These are phyloP conservation scores for Neoarius graeffei DNA, from an alignment of 2,113 vertebrate genomes.

Conservation along the genomic window DNA sequence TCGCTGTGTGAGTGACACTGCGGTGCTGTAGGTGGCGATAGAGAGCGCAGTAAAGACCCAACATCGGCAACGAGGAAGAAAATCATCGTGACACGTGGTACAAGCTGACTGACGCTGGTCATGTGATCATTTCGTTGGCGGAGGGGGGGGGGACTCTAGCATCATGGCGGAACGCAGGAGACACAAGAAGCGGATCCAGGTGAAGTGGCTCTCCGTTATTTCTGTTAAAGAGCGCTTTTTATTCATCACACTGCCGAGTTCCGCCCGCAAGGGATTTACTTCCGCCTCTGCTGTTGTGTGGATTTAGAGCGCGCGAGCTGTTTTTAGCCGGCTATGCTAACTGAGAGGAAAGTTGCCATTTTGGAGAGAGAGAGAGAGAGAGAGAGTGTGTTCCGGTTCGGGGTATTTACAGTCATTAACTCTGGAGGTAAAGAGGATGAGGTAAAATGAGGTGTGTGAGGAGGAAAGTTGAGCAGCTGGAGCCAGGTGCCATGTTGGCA, in stretches of 20 bases:
- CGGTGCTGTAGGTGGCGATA: background rate
- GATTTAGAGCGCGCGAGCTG: background rate
- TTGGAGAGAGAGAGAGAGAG: background rate
- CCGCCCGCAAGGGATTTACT: background rate
- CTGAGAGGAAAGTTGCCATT: constrained; percentile 26
- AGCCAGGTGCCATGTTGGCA: constrained; percentile 27
- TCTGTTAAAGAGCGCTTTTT: background rate
- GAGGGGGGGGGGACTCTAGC: constrained; percentile 75
- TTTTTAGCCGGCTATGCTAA: constrained; percentile 5
- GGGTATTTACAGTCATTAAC: background rate
- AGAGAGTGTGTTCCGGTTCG: background rate
- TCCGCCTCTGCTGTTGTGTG: background rate
- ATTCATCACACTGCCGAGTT: background rate
- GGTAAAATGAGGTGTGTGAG: background rate
- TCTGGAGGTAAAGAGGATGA: background rate
- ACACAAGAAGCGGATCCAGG: constrained; percentile 96
- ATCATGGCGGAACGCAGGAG: constrained; percentile 98
- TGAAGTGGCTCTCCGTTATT: constrained; percentile 49
- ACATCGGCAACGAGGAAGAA: background rate
- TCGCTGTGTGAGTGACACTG: background rate
- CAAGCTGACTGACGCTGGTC: constrained; percentile 26
- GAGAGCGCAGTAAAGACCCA: background rate
- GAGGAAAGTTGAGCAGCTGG: background rate
- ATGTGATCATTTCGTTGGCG: constrained; percentile 73
- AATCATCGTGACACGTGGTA: background rate